These are phyloP conservation scores for Corythaeola cristata DNA, from an alignment of 2,113 vertebrate species.

Conservation along the genomic window DNA sequence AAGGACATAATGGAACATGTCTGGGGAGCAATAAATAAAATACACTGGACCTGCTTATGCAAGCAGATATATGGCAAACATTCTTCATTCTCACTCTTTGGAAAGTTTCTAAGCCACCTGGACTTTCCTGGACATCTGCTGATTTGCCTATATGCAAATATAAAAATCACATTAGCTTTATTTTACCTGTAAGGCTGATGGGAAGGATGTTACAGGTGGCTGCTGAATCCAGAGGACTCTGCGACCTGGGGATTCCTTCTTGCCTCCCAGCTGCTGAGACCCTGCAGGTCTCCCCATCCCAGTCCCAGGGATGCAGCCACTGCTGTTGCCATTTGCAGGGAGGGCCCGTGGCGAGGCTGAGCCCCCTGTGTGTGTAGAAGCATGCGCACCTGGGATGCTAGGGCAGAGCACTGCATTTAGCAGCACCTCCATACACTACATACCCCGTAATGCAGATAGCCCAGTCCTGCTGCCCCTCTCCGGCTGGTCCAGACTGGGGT, in stretches of 20 bases:
- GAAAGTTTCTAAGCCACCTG: background rate
- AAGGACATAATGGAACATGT: background rate
- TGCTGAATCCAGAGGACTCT: background rate
- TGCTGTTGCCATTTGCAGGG: background rate
- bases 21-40: background rate
- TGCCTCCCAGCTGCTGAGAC: background rate
- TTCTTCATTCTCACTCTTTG: background rate
- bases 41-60: background rate
- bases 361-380: too few species aligned
- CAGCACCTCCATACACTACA: rapidly evolving
- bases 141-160: background rate
- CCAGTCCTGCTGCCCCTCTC: background rate
- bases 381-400: rapidly evolving
- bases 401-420: background rate
- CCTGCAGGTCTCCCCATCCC: background rate
- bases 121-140: background rate
- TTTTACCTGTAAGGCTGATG: background rate
- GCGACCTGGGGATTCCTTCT: background rate
- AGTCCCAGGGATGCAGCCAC: rapidly evolving
- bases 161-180: background rate
- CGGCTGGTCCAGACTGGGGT: rapidly evolving
- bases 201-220: background rate
- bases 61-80: background rate
- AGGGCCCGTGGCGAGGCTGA: background rate
- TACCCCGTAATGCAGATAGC: rapidly evolving